These are phyloP conservation scores for Discoglossus pictus DNA, from an alignment of 2,797 vertebrate genomes.

Conservation along the genomic window DNA sequence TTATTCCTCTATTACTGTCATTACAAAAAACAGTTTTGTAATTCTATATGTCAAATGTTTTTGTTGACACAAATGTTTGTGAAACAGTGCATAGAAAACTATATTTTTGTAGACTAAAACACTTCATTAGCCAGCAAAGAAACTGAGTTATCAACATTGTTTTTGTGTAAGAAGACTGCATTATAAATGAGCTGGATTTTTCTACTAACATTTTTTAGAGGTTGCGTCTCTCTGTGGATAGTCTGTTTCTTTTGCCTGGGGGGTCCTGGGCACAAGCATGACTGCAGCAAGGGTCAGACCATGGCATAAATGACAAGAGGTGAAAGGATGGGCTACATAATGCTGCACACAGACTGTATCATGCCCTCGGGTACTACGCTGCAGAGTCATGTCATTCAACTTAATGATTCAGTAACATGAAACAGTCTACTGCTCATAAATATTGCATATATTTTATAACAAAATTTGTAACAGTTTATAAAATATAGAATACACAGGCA, in stretches of 20 bases:
- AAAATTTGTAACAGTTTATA: no score
- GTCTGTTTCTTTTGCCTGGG: background rate
- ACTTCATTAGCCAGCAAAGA: background rate
- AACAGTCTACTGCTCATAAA: no score
- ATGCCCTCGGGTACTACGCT: background rate
- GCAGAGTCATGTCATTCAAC: background rate
- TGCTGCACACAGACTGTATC: background rate
- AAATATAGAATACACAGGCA: no score
- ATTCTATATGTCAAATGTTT: no score
- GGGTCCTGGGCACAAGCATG: background rate
- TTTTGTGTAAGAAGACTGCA: background rate
- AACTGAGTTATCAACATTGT: background rate
- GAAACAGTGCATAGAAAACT: no score
- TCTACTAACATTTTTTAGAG: background rate
- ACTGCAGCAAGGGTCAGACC: slow-evolving; percentile 15
- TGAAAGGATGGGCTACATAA: background rate
- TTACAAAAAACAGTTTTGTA: no score
- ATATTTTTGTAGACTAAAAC: no score
- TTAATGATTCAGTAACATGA: no score
- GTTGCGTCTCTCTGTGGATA: background rate
- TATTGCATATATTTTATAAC: no score
- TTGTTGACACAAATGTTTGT: no score
- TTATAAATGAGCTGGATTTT: background rate
- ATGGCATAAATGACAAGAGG: background rate
- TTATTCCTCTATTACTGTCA: no score